Conservation (phyloP, 2,797 vertebrate genomes). For the Gymnoscopelus braueri region DNA sequence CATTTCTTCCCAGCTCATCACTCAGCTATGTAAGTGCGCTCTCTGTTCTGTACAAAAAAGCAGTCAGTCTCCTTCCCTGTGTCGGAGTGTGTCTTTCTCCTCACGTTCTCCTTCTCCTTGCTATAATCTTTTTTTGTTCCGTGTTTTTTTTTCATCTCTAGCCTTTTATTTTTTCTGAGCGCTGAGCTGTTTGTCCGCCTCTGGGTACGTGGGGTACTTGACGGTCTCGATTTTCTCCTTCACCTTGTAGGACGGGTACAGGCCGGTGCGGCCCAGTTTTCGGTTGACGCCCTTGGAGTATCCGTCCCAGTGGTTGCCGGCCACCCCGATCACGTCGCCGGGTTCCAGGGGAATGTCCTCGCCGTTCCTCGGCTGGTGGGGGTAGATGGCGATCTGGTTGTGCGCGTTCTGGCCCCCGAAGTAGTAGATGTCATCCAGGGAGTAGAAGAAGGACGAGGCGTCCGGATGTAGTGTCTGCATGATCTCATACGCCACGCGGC, state of each 20-base stretch:
- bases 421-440: slow-evolving; percentile 98
- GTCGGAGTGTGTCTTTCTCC: slow-evolving; percentile 57
- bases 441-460: slow-evolving; percentile 94
- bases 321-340: slow-evolving; percentile 95
- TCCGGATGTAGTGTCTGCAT: slow-evolving; percentile 98
- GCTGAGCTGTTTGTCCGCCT: slow-evolving; percentile 90
- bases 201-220: slow-evolving; percentile 95
- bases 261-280: slow-evolving; percentile 94
- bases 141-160: not conserved
- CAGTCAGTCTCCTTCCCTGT: slow-evolving; percentile 63
- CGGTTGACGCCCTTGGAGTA: slow-evolving; percentile 98
- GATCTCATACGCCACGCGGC: slow-evolving; percentile 97
- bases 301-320: slow-evolving; percentile 98
- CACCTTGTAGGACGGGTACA: slow-evolving; percentile 98
- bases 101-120: slow-evolving; percentile 25
- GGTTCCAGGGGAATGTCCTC: slow-evolving; percentile 97
- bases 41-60: slow-evolving; percentile 69
- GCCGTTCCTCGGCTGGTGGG: slow-evolving; percentile 89
- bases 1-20: slow-evolving; percentile 57
- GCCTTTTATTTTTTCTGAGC: slow-evolving; percentile 72
- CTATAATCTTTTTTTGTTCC: slow-evolving; percentile 1
- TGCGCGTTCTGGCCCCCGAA: slow-evolving; percentile 98
- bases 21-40: slow-evolving; percentile 32
- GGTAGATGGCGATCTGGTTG: slow-evolving; percentile 95
- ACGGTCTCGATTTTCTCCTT: slow-evolving; percentile 97